phyloP scores from a whole-genome alignment of 2,888 invertebrate species.

The Agriopis leucophaearia region DNA sequence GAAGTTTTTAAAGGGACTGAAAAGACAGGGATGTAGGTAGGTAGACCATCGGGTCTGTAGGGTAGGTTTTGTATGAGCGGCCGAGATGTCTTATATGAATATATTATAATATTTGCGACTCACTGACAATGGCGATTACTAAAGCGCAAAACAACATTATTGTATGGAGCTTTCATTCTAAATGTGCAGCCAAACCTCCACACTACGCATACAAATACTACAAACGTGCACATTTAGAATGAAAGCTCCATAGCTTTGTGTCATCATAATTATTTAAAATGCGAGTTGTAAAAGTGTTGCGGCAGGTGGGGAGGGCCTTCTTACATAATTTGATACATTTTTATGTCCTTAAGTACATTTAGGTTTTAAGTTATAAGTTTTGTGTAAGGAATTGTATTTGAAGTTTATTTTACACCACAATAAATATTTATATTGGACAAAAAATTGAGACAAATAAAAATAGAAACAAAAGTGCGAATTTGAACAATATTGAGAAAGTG shows the following conservation, averaged over 20 bases:
- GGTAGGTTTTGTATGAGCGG: conserved; percentile 81
- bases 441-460: conserved; percentile 63
- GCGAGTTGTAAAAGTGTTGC: not conserved
- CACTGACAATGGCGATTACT: conserved; percentile 53
- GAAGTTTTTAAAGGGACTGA: conserved; percentile 73
- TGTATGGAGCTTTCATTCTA: too few relatives aligned
- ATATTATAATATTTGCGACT: conserved; percentile 52
- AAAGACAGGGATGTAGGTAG: conserved; percentile 80
- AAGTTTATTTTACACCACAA: conserved; percentile 54
- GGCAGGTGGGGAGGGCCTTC: conserved; percentile 11
- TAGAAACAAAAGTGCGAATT: conserved; percentile 72
- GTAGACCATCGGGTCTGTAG: conserved; percentile 67
- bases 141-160: conserved; percentile 32
- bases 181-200: too few relatives aligned
- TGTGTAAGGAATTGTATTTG: conserved; percentile 51
- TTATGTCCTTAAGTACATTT: conserved; percentile 38
- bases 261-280: not conserved
- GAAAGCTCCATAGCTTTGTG: not conserved
- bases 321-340: conserved; percentile 15
- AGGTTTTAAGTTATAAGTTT: conserved; percentile 55
- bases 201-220: too few relatives aligned
- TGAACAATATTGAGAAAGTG: conserved; percentile 70
- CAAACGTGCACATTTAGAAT: too few relatives aligned
- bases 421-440: conserved; percentile 57
- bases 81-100: conserved; percentile 67